These are phyloP conservation scores for Bugula neritina DNA, from an alignment of 2,888 invertebrate species.

Conservation along the genomic window DNA sequence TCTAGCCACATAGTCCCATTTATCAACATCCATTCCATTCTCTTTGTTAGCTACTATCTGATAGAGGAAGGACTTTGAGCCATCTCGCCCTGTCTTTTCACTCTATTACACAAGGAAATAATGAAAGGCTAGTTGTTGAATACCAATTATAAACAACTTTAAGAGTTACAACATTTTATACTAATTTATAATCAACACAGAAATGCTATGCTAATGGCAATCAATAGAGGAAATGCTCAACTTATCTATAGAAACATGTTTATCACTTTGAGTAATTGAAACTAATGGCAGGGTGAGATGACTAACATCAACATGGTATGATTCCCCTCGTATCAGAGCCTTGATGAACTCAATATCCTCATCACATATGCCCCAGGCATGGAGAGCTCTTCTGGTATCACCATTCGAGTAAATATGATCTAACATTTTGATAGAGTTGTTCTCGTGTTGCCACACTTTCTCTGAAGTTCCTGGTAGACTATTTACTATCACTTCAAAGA, in stretches of 20 bases:
- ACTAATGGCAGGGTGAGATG: too few species aligned
- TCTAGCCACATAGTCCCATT: conserved; percentile 62
- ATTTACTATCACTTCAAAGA: conserved; percentile 59
- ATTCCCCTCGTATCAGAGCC: too few species aligned
- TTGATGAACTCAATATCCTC: conserved; percentile 54
- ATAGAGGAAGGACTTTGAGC: neutral
- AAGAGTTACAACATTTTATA: too few species aligned
- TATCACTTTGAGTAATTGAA: too few species aligned
- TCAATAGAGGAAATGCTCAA: too few species aligned
- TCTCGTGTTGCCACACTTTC: conserved; percentile 56
- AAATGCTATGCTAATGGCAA: too few species aligned
- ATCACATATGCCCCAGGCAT: conserved; percentile 42
- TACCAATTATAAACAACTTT: too few species aligned
- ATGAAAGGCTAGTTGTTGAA: too few species aligned
- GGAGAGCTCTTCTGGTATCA: conserved; percentile 39
- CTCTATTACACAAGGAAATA: too few species aligned
- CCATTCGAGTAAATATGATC: conserved; percentile 54
- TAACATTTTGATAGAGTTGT: conserved; percentile 56
- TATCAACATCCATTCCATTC: conserved; percentile 61
- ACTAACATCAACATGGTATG: too few species aligned
- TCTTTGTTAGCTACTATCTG: conserved; percentile 59
- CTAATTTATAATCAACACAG: too few species aligned
- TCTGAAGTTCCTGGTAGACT: conserved; percentile 34
- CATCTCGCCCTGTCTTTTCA: neutral
- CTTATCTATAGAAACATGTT: too few species aligned